Evolutionary conservation across 2,113 vertebrate genomes (phyloP), one percentile per base, ranked within the genome.

Genomic region (Monarcha castaneiventris): DNA sequence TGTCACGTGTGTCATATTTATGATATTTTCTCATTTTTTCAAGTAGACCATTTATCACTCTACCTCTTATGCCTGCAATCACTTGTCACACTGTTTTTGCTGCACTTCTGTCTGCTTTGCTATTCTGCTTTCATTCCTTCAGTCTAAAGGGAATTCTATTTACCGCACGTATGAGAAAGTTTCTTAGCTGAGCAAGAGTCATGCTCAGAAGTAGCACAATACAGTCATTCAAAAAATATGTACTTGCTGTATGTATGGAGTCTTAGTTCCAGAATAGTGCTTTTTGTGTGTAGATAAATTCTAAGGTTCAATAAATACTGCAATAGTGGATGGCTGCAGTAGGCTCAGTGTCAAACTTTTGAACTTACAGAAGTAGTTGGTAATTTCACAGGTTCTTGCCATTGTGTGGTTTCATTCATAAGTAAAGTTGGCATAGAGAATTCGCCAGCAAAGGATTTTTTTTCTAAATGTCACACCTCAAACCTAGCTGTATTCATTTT

Each of bases 291-390:
- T 41, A 46, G 35, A 3, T 51, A 43, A 59, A 67, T 74, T 16
- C 39, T 54, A n/a, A 68, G 30, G 33, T 67, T 64, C 35, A 72
- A 11, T 29, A 5, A 72, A 10, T n/a, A 5, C 8, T 77, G 59
- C 18, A 33, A 1, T 26, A 80, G 49, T 16, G n/a, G 26, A 74
- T 84, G 37, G n/a, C 69, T 89, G 32, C 37, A 55, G 56, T 12
- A 63, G 46, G 16, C 35, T 82, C 0, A 0, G 0, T 25, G 27
- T 61, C 52, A 62, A 72, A 67, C 18, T 61, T 74, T 10, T 44
- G 21, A 80, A 48, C 2, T 1, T 49, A n/a, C 30, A 59, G 46
- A 63, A 89, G 26, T 22, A 29, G 33, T 22, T 46, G 11, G 21
- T 81, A 39, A 23, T 77, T 82, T 84, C 44, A n/a, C 48, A 64